These are phyloP conservation scores for Clarias batrachus DNA, from an alignment of 2,113 vertebrate genomes.

Conservation along the genomic window DNA sequence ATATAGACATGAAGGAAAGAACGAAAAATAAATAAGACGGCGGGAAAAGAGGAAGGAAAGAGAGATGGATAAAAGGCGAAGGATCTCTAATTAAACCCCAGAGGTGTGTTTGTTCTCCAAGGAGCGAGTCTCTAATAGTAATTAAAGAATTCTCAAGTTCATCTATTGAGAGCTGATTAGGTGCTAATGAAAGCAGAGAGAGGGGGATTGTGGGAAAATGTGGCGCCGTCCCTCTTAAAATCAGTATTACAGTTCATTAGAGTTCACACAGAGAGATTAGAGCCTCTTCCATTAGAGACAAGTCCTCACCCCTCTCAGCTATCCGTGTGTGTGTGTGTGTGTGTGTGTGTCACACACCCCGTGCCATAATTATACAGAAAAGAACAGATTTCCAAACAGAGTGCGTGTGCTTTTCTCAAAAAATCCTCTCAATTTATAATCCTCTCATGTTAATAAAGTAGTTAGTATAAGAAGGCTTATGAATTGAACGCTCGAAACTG, in stretches of 20 bases:
- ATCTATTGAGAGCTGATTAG: conserved; percentile 29
- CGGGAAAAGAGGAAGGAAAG: background rate
- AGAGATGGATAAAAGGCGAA: conserved; percentile 14
- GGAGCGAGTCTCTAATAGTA: conserved; percentile 16
- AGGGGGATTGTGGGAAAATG: conserved; percentile 24
- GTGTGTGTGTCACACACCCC: background rate
- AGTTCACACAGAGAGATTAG: conserved; percentile 28
- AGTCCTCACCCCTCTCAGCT: background rate
- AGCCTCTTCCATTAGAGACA: conserved; percentile 4
- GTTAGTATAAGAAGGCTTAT: background rate
- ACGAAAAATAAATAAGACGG: background rate
- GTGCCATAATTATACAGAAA: background rate
- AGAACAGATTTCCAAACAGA: background rate
- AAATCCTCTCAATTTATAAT: background rate
- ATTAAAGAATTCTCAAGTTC: conserved; percentile 29
- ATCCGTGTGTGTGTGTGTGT: background rate
- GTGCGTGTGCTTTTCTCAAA: background rate
- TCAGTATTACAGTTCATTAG: conserved; percentile 18
- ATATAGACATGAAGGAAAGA: background rate
- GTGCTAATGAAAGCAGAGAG: conserved; percentile 22
- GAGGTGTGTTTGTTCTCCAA: conserved; percentile 18
- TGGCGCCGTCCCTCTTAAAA: background rate
- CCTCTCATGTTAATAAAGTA: background rate
- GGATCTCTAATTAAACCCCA: conserved; percentile 16
- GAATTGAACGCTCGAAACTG: too few species aligned